phyloP scores from a whole-genome alignment of 1,140 invertebrate species.

The Patella vulgata region DNA sequence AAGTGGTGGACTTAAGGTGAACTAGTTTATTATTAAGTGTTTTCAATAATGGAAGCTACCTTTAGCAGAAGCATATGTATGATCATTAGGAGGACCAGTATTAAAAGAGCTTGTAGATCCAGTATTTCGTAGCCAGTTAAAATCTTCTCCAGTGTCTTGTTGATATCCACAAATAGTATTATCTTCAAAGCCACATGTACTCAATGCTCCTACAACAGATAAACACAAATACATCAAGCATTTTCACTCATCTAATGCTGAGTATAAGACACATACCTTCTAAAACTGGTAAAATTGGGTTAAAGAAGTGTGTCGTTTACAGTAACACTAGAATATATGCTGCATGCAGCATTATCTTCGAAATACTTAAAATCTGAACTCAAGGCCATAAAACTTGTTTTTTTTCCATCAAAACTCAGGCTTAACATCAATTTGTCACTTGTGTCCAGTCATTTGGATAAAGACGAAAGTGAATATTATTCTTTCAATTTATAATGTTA shows the following conservation, averaged over 20 bases:
- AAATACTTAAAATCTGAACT: too few species aligned
- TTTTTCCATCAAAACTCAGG: too few species aligned
- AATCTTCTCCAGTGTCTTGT: slow-evolving; percentile 71
- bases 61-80: slow-evolving; percentile 69
- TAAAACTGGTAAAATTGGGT: too few species aligned
- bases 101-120: slow-evolving; percentile 72
- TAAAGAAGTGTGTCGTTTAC: too few species aligned
- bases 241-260: background rate
- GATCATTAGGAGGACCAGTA: slow-evolving; percentile 80
- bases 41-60: slow-evolving; percentile 25
- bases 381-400: too few species aligned
- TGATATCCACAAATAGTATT: slow-evolving; percentile 75
- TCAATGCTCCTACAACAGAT: background rate
- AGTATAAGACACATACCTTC: too few species aligned
- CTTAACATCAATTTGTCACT: too few species aligned
- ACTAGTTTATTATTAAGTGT: background rate
- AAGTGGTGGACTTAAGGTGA: background rate
- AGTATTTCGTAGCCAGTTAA: slow-evolving; percentile 79
- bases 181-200: slow-evolving; percentile 58
- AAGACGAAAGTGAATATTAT: too few species aligned
- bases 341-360: too few species aligned
- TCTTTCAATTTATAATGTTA: too few species aligned
- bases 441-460: too few species aligned
- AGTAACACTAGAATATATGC: too few species aligned
- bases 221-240: background rate